phyloP scores from a whole-genome alignment of 2,888 invertebrate species.

The Eubasilissa splendida region DNA sequence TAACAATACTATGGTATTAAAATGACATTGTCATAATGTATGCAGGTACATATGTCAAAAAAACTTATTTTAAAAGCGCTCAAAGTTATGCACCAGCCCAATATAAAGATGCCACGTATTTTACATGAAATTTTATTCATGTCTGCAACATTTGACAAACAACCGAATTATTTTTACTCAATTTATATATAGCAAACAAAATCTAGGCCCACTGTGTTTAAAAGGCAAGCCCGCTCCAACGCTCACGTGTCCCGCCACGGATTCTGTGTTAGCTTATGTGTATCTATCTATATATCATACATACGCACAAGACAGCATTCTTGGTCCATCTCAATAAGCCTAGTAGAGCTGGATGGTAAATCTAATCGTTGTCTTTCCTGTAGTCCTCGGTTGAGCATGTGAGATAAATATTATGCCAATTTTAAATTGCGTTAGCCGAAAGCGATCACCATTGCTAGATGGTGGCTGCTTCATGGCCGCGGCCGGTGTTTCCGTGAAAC shows the following conservation, averaged over 20 bases:
- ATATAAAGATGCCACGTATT: too few relatives aligned
- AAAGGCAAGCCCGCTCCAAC: slow-evolving; percentile 5
- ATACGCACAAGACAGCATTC: slow-evolving; percentile 2
- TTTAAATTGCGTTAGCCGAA: background rate
- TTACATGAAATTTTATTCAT: too few relatives aligned
- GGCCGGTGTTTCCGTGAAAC: background rate
- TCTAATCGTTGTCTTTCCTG: slow-evolving; percentile 11
- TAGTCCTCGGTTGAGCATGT: slow-evolving; percentile 12
- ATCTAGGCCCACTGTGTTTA: too few relatives aligned
- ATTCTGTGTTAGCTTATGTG: background rate
- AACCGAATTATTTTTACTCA: too few relatives aligned
- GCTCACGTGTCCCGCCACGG: slow-evolving; percentile 21
- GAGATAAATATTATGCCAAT: background rate
- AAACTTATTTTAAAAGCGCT: too few relatives aligned
- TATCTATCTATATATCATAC: background rate
- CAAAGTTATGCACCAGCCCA: too few relatives aligned
- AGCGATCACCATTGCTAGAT: background rate
- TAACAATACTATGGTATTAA: too few relatives aligned
- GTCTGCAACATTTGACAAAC: too few relatives aligned
- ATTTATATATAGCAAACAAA: too few relatives aligned
- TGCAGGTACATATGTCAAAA: too few relatives aligned
- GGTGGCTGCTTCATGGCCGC: background rate
- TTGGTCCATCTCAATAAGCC: slow-evolving; percentile 19
- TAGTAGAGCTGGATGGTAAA: slow-evolving; percentile 13
- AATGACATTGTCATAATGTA: too few relatives aligned